Base-by-base conservation (phyloP, 1,140 invertebrate genomes). In the Amyelois transitella region DNA sequence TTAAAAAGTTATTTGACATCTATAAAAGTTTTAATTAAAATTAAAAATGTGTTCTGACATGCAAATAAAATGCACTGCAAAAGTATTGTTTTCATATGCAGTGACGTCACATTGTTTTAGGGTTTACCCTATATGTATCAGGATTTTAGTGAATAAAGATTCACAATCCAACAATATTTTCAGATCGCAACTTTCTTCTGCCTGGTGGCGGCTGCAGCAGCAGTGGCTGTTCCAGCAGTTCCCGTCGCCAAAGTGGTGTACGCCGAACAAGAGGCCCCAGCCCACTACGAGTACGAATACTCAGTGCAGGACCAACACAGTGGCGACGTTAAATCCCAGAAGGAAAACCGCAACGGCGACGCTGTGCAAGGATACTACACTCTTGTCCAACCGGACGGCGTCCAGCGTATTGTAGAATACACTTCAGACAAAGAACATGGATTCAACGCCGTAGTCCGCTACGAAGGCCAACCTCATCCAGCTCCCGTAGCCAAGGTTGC, bases 291-390 rank as follows among this genome's bases (percentile, higher is more conserved):
- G 38, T 88, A 74, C 66, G 70, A 76, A 20, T 89, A 89, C 64
- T 78, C 82, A 17, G 80, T 88, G 43, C 78, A 81, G 28, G 86
- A 88, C 64, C 54, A 72, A 12, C 77, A 77, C 71, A 89, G 67
- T 59, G 81, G 90, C 6, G 86, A 71, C 51, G 24, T 86, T 56
- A 85, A 85, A 67, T 61, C 68, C 52, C 75, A 82, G 60, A 62
- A 77, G 20, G 84, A 87, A 57, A 70, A 69, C 38, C 72, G 85
- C 54, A 60, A 67, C 50, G 91, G 91, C 10, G 91, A 92, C 66
- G 82, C 91, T 50, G 91, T 92, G 5, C 88, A 91, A 66, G 91
- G 91, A 51, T 84, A 81, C 53, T 91, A 92, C 81, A 88, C 90
- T 2, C 75, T 93, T 17, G 77, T 91, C 19, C 91, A 92, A 72